Conservation (phyloP, 2,888 invertebrate species). For the Sialis lutaria region DNA sequence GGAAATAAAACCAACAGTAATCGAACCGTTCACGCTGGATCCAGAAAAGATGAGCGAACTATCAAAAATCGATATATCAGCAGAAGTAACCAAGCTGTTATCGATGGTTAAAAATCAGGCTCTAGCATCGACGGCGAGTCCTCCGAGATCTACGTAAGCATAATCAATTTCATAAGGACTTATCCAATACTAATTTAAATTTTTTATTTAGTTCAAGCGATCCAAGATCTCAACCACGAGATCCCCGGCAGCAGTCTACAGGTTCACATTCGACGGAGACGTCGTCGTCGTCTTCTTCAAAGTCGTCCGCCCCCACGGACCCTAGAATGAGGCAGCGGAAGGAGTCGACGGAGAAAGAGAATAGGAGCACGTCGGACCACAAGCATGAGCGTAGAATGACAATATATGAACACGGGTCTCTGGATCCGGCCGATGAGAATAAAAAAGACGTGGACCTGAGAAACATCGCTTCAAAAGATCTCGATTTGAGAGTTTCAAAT, state of each 20-base stretch:
- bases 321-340: slow-evolving; percentile 10
- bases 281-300: background rate
- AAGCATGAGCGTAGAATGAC: slow-evolving; percentile 26
- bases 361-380: slow-evolving; percentile 4
- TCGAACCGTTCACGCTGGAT: slow-evolving; percentile 25
- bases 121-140: slow-evolving; percentile 1
- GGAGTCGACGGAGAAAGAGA: slow-evolving; percentile 6
- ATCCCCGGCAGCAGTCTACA: slow-evolving; percentile 4
- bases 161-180: slow-evolving; percentile 3
- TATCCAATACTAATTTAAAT: background rate
- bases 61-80: slow-evolving; percentile 56
- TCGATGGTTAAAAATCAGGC: slow-evolving; percentile 29
- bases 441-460: slow-evolving; percentile 34
- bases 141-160: slow-evolving; percentile 3
- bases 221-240: slow-evolving; percentile 4
- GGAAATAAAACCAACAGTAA: slow-evolving; percentile 30
- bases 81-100: slow-evolving; percentile 50
- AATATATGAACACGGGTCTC: slow-evolving; percentile 41
- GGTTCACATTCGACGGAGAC: background rate
- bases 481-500: slow-evolving; percentile 32
- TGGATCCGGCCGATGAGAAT: slow-evolving; percentile 30
- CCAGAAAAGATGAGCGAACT: slow-evolving; percentile 37
- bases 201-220: background rate
- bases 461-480: slow-evolving; percentile 22
- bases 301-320: slow-evolving; percentile 9